Conservation (phyloP, 1,140 invertebrate genomes). For the Pogonomyrmex californicus region DNA sequence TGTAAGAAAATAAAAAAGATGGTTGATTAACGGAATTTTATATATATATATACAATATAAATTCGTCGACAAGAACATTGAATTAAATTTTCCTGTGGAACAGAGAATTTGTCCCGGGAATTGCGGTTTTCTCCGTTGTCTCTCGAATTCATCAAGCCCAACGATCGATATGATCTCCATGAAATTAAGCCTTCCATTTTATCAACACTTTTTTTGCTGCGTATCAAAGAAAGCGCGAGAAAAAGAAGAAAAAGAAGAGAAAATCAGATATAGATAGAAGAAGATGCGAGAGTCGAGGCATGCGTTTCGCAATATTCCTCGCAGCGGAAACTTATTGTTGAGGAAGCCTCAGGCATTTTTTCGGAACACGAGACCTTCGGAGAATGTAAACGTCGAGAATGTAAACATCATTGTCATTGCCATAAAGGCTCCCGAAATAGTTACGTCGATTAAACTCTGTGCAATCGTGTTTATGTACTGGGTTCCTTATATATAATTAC, state of each 20-base stretch:
- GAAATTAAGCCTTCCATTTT: constrained; percentile 33
- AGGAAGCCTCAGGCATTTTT: constrained; percentile 33
- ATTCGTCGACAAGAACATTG: background rate
- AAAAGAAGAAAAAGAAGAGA: background rate
- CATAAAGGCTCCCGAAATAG: constrained; percentile 24
- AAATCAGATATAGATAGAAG: background rate
- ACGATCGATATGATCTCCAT: constrained; percentile 51
- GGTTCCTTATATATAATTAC: background rate
- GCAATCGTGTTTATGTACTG: background rate
- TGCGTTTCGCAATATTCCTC: constrained; percentile 43
- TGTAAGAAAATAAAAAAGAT: background rate
- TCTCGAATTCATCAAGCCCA: constrained; percentile 23
- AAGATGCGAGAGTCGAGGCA: background rate
- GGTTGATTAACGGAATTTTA: background rate
- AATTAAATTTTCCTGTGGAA: constrained; percentile 14
- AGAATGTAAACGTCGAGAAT: constrained; percentile 41
- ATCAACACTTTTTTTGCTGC: constrained; percentile 1
- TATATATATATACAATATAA: background rate
- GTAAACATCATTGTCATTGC: constrained; percentile 25
- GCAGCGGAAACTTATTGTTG: constrained; percentile 46
- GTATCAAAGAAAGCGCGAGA: constrained; percentile 13
- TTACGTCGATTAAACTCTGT: constrained; percentile 15
- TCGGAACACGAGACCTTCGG: constrained; percentile 28
- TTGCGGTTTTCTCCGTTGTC: constrained; percentile 7
- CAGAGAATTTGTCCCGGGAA: background rate